Evolutionary conservation across 1,140 invertebrate genomes (phyloP), one percentile per base, ranked within the genome.

Genomic region (Leguminivora glycinivorella): DNA sequence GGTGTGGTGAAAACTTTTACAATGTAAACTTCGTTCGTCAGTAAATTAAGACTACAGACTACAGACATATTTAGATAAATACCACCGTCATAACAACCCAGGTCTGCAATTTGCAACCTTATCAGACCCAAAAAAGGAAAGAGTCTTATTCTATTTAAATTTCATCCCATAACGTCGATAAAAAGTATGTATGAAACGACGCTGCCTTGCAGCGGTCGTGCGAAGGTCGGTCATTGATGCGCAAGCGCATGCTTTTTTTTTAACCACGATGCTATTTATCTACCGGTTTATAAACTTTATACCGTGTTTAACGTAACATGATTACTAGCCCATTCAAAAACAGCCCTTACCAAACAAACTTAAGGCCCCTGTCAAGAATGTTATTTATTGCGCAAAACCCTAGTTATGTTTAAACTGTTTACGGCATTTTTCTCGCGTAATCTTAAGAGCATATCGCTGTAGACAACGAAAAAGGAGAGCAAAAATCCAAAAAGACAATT

Each of bases 211-310:
- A 75, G 67, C 70, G 69, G 52, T 70, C 66, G 72, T 72, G 75
- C 74, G 76, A 81, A 85, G 81, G 81, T 70, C 81, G 81, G 76
- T 80, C 79, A 74, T 79, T 80, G 80, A 63, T 63, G 58, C 19
- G 58, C 58, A 63, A 31, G 58, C 58, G 26, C 58, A 63, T 31
- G 9, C 26, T 17, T 34, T 63, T 63, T 63, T 29, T 63, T 63
- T 14, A 29, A 4, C n/a, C 58, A 63, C 58, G 58, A 63, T 29
- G 58, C 58, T 60, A 60, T 60, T 63, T 63, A 63, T 63, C 58
- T 63, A 63, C 58, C 58, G 26, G 58, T 63, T 63, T 63, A n/a
- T n/a, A n/a, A n/a, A n/a, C n/a, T n/a, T n/a, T n/a, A 63, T 52
- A 52, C 19, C 19, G 47, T 52, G 47, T 52, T 22, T 52, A 52